Conservation (phyloP, 2,113 vertebrate genomes). For the Rhinolophus sinicus region DNA sequence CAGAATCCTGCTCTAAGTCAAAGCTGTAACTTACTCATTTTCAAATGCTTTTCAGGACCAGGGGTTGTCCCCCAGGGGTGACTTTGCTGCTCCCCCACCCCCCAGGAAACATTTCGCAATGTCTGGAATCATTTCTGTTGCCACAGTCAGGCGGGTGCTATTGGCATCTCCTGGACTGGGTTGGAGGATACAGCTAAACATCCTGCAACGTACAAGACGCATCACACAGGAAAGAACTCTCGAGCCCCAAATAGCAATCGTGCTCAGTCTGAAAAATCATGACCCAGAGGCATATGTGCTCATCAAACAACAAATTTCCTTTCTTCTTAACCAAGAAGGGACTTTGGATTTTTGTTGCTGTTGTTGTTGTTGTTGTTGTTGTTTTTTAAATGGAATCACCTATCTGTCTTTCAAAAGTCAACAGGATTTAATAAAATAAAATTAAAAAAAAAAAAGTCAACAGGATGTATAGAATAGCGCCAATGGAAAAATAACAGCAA, state of each 20-base stretch:
- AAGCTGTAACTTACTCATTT: not conserved
- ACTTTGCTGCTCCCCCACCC: no score
- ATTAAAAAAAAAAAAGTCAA: no score
- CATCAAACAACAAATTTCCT: fast-evolving
- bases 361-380: not conserved
- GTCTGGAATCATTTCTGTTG: not conserved
- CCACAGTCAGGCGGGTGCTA: fast-evolving
- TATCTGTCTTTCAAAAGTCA: not conserved
- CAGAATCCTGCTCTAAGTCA: no score
- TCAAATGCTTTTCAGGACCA: not conserved
- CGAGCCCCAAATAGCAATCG: fast-evolving
- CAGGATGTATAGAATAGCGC: no score
- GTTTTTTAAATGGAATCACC: not conserved
- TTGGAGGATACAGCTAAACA: not conserved
- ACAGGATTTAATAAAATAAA: no score
- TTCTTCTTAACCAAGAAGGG: not conserved
- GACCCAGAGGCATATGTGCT: fast-evolving
- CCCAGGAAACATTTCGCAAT: fast-evolving
- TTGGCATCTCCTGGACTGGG: fast-evolving
- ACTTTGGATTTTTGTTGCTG: no score
- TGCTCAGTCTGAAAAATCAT: not conserved
- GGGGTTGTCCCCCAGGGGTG: fast-evolving
- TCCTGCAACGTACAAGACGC: fast-evolving
- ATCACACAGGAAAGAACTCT: fast-evolving
- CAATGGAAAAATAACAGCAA: no score